Evolutionary conservation across 2,113 vertebrate genomes (phyloP), one percentile per base, ranked within the genome.

Genomic region (Sciurus niger): DNA sequence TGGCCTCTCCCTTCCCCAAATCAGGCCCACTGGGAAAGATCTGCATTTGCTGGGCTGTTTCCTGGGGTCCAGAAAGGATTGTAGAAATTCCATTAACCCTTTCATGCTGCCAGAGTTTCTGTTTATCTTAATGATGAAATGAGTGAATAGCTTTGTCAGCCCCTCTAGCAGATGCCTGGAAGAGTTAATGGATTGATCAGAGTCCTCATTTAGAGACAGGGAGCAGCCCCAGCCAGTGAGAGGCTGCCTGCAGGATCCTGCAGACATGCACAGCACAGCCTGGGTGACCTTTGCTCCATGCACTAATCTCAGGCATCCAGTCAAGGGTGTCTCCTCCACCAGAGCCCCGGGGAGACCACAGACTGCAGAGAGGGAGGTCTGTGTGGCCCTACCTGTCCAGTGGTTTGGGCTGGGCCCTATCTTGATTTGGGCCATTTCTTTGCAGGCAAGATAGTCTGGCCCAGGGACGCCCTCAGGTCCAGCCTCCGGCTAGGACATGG

Each of bases 361-460:
- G 28, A 17, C 37, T 0, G 0, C 0, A 2, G 77, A 48, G 11
- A 40, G 16, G 70, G 85, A 83, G 65, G 28, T 67, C 58, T 9
- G 18, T 37, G 78, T 1, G 25, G 63, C 68, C 30, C 78, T 65
- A 40, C 20, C 46, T n/a, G 34, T 22, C 70, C 65, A 1, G 22
- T 10, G 51, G 37, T 18, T 53, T 22, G 83, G 58, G 28, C 53
- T 13, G 18, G 25, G 46, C 28, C 90, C 83, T 94, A 90, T 43
- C n/a, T 37, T 89, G 84, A 60, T 65, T 37, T 74, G 96, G 78
- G 89, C 40, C 4, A 53, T 74, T 96, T 85, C 73, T 93, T 60
- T 78, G 79, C 30, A 95, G 93, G 46, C 79, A 65, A 85, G 14
- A 12, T 93, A 63, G 88, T 84, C 8, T 17, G 24, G n/a, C 34